These are phyloP conservation scores for Leuciscus idus DNA, from an alignment of 2,113 vertebrate species.

Conservation along the genomic window DNA sequence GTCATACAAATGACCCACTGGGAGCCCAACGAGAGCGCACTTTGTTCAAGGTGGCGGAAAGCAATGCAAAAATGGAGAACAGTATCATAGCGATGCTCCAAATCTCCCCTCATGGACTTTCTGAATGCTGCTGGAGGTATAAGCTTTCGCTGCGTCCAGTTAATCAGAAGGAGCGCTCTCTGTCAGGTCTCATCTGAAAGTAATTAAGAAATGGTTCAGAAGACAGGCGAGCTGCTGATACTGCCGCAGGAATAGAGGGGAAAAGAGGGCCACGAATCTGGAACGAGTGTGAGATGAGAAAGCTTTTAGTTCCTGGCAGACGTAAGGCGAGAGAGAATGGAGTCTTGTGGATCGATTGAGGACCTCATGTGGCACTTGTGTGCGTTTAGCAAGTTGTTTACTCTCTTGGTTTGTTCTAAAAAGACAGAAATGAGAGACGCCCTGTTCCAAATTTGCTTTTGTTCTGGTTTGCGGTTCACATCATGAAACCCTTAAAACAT, in stretches of 20 bases:
- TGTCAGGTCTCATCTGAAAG: constrained; percentile 46
- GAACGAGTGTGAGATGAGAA: constrained; percentile 34
- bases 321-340: not conserved
- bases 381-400: constrained; percentile 3
- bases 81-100: not conserved
- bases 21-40: not conserved
- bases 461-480: not conserved
- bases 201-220: constrained; percentile 50
- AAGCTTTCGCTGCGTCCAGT: constrained; percentile 27
- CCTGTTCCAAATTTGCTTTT: not conserved
- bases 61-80: not conserved
- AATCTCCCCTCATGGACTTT: constrained; percentile 17
- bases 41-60: not conserved
- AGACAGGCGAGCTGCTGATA: not conserved
- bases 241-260: not conserved
- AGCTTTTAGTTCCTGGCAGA: constrained; percentile 49
- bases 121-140: constrained; percentile 20
- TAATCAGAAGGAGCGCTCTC: constrained; percentile 41
- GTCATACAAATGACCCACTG: not conserved
- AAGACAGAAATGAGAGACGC: not conserved
- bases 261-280: not conserved
- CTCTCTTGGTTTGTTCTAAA: not conserved
- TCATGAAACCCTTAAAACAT: not conserved
- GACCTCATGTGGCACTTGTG: constrained; percentile 11
- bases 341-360: not conserved